Evolutionary conservation across 2,113 vertebrate genomes (phyloP).

Genomic region (Macrotis lagotis): DNA sequence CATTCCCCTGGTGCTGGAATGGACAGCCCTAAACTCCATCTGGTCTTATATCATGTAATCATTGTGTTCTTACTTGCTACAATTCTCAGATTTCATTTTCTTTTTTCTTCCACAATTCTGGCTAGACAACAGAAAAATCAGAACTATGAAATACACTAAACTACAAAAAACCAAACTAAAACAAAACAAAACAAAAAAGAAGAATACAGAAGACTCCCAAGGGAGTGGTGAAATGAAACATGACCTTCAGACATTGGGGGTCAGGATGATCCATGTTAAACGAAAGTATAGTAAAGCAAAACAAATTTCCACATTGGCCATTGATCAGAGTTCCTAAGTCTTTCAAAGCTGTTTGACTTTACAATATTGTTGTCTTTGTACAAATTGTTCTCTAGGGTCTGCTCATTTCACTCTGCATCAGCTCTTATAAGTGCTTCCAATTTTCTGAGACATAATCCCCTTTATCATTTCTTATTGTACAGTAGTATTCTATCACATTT

Average conservation of each 20-base stretch:
- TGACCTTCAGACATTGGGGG: neutral
- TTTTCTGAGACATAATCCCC: neutral
- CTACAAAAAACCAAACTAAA: neutral
- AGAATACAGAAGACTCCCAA: neutral
- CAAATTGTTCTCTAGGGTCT: neutral
- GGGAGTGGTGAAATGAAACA: neutral
- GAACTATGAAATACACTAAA: constrained; percentile 84
- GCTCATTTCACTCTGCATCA: neutral
- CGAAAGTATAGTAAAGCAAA: neutral
- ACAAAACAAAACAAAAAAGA: neutral
- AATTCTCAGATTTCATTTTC: constrained; percentile 76
- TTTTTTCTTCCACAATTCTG: constrained; percentile 56
- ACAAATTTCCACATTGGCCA: neutral
- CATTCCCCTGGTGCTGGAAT: constrained; percentile 80
- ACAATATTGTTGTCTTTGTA: neutral
- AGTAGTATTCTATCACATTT: neutral
- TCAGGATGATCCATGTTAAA: neutral
- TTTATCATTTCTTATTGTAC: neutral
- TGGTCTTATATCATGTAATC: constrained; percentile 24
- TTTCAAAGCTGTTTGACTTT: neutral
- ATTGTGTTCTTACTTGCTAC: constrained; percentile 70
- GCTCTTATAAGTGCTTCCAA: neutral
- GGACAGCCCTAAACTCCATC: constrained; percentile 56
- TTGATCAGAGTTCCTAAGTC: neutral
- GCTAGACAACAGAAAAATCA: constrained; percentile 78